Conservation (phyloP, 2,797 vertebrate genomes). For the Macroramphosus scolopax region DNA sequence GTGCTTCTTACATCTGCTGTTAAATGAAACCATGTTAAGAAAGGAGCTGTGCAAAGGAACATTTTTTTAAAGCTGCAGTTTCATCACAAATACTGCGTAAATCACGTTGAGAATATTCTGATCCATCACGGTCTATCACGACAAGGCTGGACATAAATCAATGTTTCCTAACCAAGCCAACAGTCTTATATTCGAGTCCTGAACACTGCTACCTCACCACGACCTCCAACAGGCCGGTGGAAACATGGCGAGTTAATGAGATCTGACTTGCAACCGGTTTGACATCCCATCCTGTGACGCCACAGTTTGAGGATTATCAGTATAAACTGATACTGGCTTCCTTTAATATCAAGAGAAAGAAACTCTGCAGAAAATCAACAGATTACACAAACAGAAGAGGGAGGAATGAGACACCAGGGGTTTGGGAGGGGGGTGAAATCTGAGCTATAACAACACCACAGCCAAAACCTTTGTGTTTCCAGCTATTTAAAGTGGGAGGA, state of each 20-base stretch:
- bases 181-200: neutral
- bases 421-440: constrained; percentile 51
- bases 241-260: constrained; percentile 5
- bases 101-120: constrained; percentile 9
- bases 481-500: constrained; percentile 48
- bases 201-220: no score
- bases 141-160: no score
- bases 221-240: neutral
- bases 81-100: constrained; percentile 10
- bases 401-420: constrained; percentile 61
- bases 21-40: constrained; percentile 16
- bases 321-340: constrained; percentile 22
- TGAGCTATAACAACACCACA: constrained; percentile 62
- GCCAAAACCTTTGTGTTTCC: constrained; percentile 32
- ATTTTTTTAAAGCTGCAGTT: constrained; percentile 21
- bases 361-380: constrained; percentile 52
- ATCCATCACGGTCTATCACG: constrained; percentile 1
- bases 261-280: constrained; percentile 25
- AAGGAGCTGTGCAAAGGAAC: neutral
- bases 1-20: constrained; percentile 22
- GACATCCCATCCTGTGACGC: constrained; percentile 20
- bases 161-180: constrained; percentile 1
- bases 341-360: constrained; percentile 42
- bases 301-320: constrained; percentile 13
- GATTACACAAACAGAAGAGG: constrained; percentile 59